Evolutionary conservation across 1,140 invertebrate genomes (phyloP).

Genomic region (Teleogryllus occipitalis): DNA sequence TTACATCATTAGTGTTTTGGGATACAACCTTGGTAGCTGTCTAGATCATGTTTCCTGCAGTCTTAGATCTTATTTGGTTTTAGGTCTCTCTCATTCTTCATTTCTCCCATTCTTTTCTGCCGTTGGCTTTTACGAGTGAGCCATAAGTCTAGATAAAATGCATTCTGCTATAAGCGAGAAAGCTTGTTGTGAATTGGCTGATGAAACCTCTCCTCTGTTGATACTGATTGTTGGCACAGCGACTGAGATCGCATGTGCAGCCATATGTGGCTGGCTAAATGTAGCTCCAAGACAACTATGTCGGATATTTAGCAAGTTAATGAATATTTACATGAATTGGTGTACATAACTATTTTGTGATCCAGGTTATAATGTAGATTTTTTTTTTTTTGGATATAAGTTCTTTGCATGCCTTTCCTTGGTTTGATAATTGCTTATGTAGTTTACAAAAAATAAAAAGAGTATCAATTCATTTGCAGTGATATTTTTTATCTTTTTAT

Average conservation of each 20-base stretch:
- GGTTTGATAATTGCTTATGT: slow-evolving; percentile 24
- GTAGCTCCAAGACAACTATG: slow-evolving; percentile 12
- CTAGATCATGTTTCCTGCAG: slow-evolving; percentile 16
- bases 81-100: background rate
- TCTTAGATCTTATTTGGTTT: slow-evolving; percentile 19
- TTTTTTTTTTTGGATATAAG: slow-evolving; percentile 19
- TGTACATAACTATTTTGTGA: slow-evolving; percentile 23
- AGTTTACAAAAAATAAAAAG: slow-evolving; percentile 21
- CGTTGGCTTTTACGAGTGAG: slow-evolving; percentile 1
- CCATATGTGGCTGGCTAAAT: slow-evolving; percentile 8
- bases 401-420: slow-evolving; percentile 24
- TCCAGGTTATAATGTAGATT: slow-evolving; percentile 19
- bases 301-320: slow-evolving; percentile 13
- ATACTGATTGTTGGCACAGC: slow-evolving; percentile 7
- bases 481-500: slow-evolving; percentile 16
- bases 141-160: slow-evolving; percentile 11
- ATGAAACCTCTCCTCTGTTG: slow-evolving; percentile 16
- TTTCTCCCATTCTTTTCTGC: slow-evolving; percentile 14
- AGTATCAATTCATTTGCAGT: slow-evolving; percentile 19
- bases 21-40: slow-evolving; percentile 16
- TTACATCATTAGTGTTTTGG: slow-evolving; percentile 18
- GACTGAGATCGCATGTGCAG: background rate
- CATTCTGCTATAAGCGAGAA: slow-evolving; percentile 12
- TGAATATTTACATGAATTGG: slow-evolving; percentile 21
- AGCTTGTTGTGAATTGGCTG: slow-evolving; percentile 16